Evolutionary conservation across 2,113 vertebrate genomes (phyloP).

Genomic region (Cathartes aura): DNA sequence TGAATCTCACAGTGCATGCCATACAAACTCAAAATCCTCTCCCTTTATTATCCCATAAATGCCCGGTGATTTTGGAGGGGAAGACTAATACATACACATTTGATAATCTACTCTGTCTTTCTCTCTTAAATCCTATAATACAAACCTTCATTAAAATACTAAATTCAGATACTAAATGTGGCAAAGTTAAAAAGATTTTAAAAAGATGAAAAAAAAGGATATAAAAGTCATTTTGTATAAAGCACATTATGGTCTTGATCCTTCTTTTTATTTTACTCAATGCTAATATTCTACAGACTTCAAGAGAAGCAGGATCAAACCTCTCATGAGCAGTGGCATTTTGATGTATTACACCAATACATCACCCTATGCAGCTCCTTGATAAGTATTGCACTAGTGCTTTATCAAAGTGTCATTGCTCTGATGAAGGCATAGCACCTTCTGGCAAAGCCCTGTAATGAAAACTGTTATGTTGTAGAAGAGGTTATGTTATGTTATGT

Average conservation of each 20-base stretch:
- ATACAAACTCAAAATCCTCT: neutral
- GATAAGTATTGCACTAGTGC: constrained; percentile 41
- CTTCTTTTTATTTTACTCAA: neutral
- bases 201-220: neutral
- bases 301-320: neutral
- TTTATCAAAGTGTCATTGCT: constrained; percentile 63
- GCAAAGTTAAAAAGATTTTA: neutral
- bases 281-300: neutral
- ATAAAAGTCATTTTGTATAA: neutral
- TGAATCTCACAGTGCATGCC: neutral
- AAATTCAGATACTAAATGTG: neutral
- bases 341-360: constrained; percentile 65
- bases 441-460: neutral
- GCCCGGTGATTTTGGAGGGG: neutral
- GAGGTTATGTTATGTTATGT: neutral
- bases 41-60: neutral
- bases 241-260: neutral
- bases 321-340: constrained; percentile 26
- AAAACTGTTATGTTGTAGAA: neutral
- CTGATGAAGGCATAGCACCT: constrained; percentile 41
- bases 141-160: neutral
- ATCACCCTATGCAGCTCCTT: constrained; percentile 42
- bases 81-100: neutral
- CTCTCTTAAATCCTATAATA: neutral
- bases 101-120: neutral